Evolutionary conservation across 37 sponge, comb jelly and placozoan species (phyloP), one percentile per base, ranked within the genome.

Genomic region (Aphrocallistes beatrix): DNA sequence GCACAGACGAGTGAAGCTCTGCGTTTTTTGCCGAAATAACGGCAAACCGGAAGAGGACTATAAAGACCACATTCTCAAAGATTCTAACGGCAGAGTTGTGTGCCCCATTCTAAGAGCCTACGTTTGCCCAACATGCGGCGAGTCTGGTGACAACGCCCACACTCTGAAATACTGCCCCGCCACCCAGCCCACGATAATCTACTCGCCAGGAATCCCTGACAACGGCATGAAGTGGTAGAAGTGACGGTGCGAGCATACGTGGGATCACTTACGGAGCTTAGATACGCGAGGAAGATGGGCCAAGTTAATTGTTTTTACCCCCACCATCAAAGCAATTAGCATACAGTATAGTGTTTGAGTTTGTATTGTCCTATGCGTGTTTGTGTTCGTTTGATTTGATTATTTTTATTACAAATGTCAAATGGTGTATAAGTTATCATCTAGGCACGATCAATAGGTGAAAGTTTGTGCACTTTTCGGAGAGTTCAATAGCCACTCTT

Each of bases 1-100:
- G 34, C 75, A 60, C n/a, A 19, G 75, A 60, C 75, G 75, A 19
- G 75, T 60, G 25, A 60, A 89, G 75, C 94, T 95, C 10, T 97
- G 99, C 48, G 99, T 97, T 47, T 97, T 97, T 81, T 97, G 99
- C 38, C 89, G 99, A 17, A 97, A 97, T 86, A 97, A 97, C 85
- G 99, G 99, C 21, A 95, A 97, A 82, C 89, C 88, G 39, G 99
- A 97, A 88, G 88, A 89, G 39, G 92, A 95, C 84, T 97, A 93
- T 81, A 91, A 95, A 10, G 91, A 92, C 36, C 99, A 97, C 88
- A 89, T 88, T 81, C 88, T 97, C 83, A 94, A 94, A 81, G 91
- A 92, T 37, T 42, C 91, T 36, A 93, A 95, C 8, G 95, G 99
- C 0, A 90, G 89, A 75, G 93, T 97, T 25, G 95, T 92, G 37